These are phyloP conservation scores for Hippocampus kuda DNA, from an alignment of 2,797 vertebrate genomes.

Conservation along the genomic window DNA sequence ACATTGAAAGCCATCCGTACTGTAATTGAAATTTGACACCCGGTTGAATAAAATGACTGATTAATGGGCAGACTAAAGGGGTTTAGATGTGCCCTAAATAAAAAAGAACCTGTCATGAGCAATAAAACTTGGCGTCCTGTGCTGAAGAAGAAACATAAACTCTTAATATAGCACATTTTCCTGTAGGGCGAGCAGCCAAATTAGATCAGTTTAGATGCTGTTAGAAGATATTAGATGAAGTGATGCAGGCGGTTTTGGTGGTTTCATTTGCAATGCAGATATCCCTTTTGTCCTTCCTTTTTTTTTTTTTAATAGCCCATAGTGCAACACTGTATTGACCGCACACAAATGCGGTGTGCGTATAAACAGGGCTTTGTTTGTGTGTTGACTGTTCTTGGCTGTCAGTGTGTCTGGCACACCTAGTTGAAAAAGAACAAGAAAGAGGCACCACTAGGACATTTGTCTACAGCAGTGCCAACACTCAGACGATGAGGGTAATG, in stretches of 20 bases:
- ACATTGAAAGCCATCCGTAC: not conserved
- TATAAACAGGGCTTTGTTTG: conserved; percentile 25
- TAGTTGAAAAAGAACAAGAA: conserved; percentile 40
- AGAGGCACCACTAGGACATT: conserved; percentile 28
- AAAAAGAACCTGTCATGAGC: not conserved
- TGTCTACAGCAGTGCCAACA: conserved; percentile 31
- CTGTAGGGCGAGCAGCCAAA: not conserved
- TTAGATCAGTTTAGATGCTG: not conserved
- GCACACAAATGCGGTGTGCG: conserved; percentile 4
- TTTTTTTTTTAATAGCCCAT: conserved; percentile 16
- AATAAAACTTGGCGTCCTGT: not conserved
- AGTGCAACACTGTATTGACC: conserved; percentile 29
- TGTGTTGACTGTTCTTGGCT: conserved; percentile 35
- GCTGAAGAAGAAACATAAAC: not conserved
- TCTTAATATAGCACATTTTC: not conserved
- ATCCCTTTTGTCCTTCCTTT: conserved; percentile 35
- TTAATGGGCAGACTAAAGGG: not conserved
- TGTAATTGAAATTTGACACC: not conserved
- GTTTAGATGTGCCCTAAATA: not conserved
- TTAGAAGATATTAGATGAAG: not conserved
- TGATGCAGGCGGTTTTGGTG: not conserved
- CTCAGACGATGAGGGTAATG: conserved; percentile 20
- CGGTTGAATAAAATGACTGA: not conserved
- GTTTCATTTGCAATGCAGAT: conserved; percentile 49
- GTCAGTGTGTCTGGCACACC: conserved; percentile 33